phyloP scores from a whole-genome alignment of 2,113 vertebrate genomes.

The Dicerorhinus sumatrensis region DNA sequence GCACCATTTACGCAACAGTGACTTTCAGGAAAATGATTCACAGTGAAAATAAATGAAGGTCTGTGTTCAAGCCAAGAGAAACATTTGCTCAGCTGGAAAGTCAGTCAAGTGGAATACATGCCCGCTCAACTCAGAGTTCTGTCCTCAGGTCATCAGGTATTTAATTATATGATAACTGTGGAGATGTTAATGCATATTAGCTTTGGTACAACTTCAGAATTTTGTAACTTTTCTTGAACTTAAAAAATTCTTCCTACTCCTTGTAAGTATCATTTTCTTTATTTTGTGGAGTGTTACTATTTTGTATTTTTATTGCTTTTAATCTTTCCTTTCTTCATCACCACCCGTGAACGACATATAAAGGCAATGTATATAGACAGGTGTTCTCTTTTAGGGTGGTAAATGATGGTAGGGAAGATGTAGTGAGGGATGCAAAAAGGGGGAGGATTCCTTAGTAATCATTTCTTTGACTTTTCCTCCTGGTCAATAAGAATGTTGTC shows the following conservation, averaged over 20 bases:
- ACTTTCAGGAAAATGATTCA: conserved; percentile 67
- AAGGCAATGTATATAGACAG: neutral
- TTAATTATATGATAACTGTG: neutral
- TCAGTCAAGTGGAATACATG: conserved; percentile 60
- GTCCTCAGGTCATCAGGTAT: neutral
- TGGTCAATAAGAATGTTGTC: neutral
- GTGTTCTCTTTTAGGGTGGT: neutral
- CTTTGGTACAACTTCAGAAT: neutral
- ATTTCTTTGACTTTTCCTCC: neutral
- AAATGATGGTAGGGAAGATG: neutral
- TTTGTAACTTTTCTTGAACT: neutral
- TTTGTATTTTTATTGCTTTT: neutral
- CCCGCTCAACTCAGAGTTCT: conserved; percentile 9
- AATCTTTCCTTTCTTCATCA: neutral
- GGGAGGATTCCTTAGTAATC: neutral
- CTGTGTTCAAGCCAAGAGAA: conserved; percentile 72
- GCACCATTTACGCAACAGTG: conserved; percentile 47
- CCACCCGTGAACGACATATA: neutral
- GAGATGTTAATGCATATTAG: neutral
- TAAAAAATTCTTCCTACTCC: neutral
- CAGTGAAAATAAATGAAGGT: conserved; percentile 71
- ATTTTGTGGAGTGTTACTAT: neutral
- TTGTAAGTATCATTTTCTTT: neutral
- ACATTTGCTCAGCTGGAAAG: conserved; percentile 75
- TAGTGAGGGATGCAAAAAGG: neutral